Percentiles rank a stretch among this genome's conserved stretches.
Evolutionary conservation across 2,888 invertebrate genomes (phyloP).

Genomic region (Rhagophthalmus giganteus): DNA sequence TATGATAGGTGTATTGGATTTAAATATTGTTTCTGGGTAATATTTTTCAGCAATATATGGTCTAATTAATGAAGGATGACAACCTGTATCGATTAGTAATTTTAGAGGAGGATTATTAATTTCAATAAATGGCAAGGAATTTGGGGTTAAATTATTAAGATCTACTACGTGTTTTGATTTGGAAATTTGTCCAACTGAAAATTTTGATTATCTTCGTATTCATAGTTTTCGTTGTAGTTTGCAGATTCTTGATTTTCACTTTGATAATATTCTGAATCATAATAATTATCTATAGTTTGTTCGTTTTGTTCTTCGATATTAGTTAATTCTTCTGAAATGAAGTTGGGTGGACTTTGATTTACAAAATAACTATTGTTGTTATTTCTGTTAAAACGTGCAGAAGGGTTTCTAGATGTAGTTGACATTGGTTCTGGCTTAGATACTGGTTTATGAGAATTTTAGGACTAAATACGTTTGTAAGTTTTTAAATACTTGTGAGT

Average conservation of each 20-base stretch:
- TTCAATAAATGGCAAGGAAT: constrained; percentile 12
- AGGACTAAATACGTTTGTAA: too few relatives aligned
- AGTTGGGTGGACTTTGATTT: too few relatives aligned
- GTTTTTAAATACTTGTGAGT: constrained; percentile 10
- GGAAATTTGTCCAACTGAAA: constrained; percentile 3
- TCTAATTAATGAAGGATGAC: constrained; percentile 10
- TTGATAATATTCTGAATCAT: too few relatives aligned
- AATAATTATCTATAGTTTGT: too few relatives aligned
- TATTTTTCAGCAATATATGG: constrained; percentile 9
- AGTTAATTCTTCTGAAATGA: too few relatives aligned
- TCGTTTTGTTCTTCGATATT: too few relatives aligned
- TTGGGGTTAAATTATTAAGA: constrained; percentile 10
- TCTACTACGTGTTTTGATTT: constrained; percentile 1
- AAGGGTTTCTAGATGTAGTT: background rate
- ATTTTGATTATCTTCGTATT: background rate
- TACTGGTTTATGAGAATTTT: background rate
- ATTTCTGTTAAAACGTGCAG: constrained; percentile 1
- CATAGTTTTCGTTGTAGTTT: constrained; percentile 1
- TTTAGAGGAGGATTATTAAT: constrained; percentile 8
- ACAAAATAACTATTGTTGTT: too few relatives aligned
- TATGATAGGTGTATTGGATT: constrained; percentile 7
- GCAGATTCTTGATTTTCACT: too few relatives aligned
- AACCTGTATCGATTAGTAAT: constrained; percentile 15
- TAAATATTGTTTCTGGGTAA: constrained; percentile 7
- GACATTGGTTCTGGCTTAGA: too few relatives aligned